Evolutionary conservation across 2,113 vertebrate genomes (phyloP), one percentile per base, ranked within the genome.

Genomic region (Lates calcarifer): DNA sequence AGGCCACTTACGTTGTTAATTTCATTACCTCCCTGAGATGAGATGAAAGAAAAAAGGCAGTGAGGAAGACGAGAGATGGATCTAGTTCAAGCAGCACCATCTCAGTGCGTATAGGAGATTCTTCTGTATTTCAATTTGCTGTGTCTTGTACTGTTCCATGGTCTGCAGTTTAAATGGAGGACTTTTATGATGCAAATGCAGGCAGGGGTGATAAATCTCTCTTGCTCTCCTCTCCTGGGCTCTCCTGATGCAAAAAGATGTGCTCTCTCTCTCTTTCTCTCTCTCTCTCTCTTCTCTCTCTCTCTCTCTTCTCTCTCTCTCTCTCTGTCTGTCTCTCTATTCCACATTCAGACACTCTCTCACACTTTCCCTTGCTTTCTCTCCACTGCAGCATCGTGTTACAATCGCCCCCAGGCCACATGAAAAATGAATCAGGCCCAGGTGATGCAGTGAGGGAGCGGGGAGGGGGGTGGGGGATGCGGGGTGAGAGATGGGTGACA

Each of bases 111-210:
- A 60, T 31, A 68, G 77, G 77, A 78, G 79, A 83, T 86, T 76
- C 65, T 71, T 75, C 87, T 79, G 80, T 87, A 86, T 92, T 92
- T 84, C 88, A 91, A 82, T 90, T 91, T 88, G 81, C 85, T 74
- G 63, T 31, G 55, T 84, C 87, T 87, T 76, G 79, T 90, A 81
- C 85, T 83, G 79, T 83, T 90, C 81, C 73, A 72, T 71, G 58
- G 68, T 80, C 77, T 79, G 57, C 82, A 80, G 78, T 89, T 91
- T 87, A 91, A 91, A 92, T 85, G 76, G 87, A 89, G 85, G 80
- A 84, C 86, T 89, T 93, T 91, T 93, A 92, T 93, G 90, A 94
- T 94, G 89, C 89, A 93, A 92, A 90, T 89, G 78, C 77, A 87
- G 89, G 90, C 85, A 92, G 85, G 67, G 75, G 84, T 47, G 77